Evolutionary conservation across 23 tunicate genomes (phyloP).

Genomic region (Pegea sp.): DNA sequence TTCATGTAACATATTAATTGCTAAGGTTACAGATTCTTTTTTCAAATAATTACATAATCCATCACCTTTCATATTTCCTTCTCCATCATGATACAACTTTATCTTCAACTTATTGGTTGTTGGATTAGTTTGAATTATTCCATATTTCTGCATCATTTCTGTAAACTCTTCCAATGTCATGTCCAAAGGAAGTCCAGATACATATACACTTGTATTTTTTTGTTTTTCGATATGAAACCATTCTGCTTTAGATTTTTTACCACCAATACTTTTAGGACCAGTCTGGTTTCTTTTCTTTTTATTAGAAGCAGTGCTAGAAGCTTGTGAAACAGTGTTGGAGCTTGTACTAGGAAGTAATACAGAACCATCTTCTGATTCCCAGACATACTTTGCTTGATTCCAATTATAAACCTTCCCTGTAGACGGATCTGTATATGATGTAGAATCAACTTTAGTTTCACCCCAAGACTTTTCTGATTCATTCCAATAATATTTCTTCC

Average conservation of each 20-base stretch:
- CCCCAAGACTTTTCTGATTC: slow-evolving; percentile 14
- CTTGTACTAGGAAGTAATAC: slow-evolving; percentile 15
- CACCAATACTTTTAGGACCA: not conserved
- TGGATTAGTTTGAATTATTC: slow-evolving; percentile 57
- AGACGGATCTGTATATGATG: slow-evolving; percentile 26
- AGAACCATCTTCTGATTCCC: slow-evolving; percentile 45
- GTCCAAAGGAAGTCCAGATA: slow-evolving; percentile 48
- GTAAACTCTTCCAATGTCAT: slow-evolving; percentile 29
- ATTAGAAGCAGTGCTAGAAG: not conserved
- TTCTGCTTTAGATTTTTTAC: slow-evolving; percentile 9
- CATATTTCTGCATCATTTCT: slow-evolving; percentile 62
- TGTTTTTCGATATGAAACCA: slow-evolving; percentile 31
- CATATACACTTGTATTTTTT: slow-evolving; percentile 70
- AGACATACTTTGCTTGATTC: slow-evolving; percentile 24
- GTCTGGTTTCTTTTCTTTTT: not conserved
- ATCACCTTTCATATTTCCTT: slow-evolving; percentile 65
- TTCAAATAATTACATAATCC: slow-evolving; percentile 72
- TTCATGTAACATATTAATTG: slow-evolving; percentile 43
- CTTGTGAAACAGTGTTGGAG: slow-evolving; percentile 1
- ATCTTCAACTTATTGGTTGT: slow-evolving; percentile 41
- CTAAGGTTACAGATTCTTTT: slow-evolving; percentile 40
- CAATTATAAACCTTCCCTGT: slow-evolving; percentile 23
- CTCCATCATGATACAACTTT: slow-evolving; percentile 35
- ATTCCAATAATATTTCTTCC: slow-evolving; percentile 34
- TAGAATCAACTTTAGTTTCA: slow-evolving; percentile 2